These are phyloP conservation scores for Colostygia pectinataria DNA, from an alignment of 2,888 invertebrate genomes.

Conservation along the genomic window DNA sequence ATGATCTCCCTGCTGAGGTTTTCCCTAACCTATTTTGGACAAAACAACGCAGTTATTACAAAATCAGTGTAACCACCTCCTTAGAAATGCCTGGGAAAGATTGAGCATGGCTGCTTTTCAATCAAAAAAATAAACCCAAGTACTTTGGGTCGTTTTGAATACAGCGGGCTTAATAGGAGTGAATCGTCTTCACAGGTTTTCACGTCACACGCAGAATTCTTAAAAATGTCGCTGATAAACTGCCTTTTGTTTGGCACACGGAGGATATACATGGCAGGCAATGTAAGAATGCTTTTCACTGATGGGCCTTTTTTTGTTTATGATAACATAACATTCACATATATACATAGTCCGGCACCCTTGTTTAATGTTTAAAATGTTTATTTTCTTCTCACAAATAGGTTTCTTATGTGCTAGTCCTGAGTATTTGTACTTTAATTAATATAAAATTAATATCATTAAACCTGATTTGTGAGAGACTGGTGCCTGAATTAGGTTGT, in stretches of 20 bases:
- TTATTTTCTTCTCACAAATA: no score
- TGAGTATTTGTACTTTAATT: no score
- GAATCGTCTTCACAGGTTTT: constrained; percentile 35
- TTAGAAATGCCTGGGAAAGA: constrained; percentile 26
- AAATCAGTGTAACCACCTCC: constrained; percentile 4
- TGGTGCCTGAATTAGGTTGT: no score
- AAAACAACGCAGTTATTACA: neutral
- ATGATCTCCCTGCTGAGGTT: no score
- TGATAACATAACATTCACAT: no score
- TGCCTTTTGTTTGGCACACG: constrained; percentile 11
- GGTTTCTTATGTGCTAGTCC: no score
- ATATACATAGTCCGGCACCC: no score
- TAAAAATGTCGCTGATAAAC: constrained; percentile 21
- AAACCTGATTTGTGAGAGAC: no score
- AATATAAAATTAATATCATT: no score
- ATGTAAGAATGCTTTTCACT: neutral
- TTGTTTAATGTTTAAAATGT: no score
- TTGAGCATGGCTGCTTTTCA: constrained; percentile 45
- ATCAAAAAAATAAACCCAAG: constrained; percentile 46
- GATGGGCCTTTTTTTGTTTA: no score
- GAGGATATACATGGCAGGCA: neutral
- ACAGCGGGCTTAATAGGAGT: constrained; percentile 41
- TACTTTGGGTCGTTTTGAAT: constrained; percentile 40
- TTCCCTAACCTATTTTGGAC: no score
- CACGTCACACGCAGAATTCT: constrained; percentile 47